Evolutionary conservation across 2,797 vertebrate genomes (phyloP).

Genomic region (Urosaurus nigricauda): DNA sequence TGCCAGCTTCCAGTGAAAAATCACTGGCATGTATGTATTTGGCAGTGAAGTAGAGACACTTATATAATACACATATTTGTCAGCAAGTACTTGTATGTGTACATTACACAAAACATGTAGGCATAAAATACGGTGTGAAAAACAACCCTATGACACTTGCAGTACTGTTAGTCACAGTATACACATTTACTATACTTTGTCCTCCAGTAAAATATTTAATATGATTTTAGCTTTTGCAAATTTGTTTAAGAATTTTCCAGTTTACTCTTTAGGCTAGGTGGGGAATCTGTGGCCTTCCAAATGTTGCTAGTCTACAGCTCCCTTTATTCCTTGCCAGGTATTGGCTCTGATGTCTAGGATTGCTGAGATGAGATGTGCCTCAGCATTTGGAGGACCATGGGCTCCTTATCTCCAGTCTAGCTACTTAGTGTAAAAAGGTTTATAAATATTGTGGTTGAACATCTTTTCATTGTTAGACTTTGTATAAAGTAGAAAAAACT

Average conservation of each 20-base stretch:
- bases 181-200: not conserved
- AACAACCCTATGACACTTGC: not conserved
- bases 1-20: not conserved
- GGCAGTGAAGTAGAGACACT: not conserved
- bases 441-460: not conserved
- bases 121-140: not conserved
- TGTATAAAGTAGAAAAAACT: conserved; percentile 25
- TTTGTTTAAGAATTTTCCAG: not conserved
- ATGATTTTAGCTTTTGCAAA: not conserved
- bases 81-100: not conserved
- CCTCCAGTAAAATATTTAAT: not conserved
- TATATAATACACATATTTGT: not conserved
- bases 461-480: not conserved
- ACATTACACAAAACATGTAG: too few species aligned
- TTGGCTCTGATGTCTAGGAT: not conserved
- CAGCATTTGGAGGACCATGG: not conserved
- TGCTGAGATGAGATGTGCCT: not conserved
- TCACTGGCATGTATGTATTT: not conserved
- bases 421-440: not conserved
- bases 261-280: conserved; percentile 1
- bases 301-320: not conserved
- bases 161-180: not conserved
- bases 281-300: not conserved
- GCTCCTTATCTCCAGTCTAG: not conserved
- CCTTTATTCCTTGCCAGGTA: not conserved